Base-by-base conservation (phyloP, 2,113 vertebrate genomes). In the Indri indri region DNA sequence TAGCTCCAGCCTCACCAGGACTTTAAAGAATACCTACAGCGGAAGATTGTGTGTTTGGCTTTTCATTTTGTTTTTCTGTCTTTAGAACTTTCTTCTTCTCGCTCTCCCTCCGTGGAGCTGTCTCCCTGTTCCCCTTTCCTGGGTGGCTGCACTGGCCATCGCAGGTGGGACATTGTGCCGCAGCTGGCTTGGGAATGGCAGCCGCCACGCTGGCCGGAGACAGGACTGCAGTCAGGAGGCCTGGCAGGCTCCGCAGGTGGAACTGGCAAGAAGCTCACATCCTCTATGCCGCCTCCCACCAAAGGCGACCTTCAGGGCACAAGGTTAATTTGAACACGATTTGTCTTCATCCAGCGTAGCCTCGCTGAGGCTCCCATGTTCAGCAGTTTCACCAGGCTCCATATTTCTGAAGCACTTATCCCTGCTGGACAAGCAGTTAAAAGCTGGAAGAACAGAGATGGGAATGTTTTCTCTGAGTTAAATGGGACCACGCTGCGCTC, bases 301-400 rank as follows among this genome's bases (percentile, higher is more conserved):
- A 87, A 88, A 97, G 65, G 45, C 76, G 93, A 40, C 50, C 90
- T 97, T 83, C 42, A 54, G 96, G 94, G 61, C 79, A 93, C 37
- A 71, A 84, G 61, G 73, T 87, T 59, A 92, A 42, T 79, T 94
- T 81, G 81, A 95, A 93, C 79, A 59, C 37, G 68, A 0, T 73
- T 94, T 91, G 76, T 91, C 4, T 0, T 83, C 87, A 79, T 5
- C 59, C 4, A 0, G 68, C 47, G 4, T 6, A 34, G 45, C 20
- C 68, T 96, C 81, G 5, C 88, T 68, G 37, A 40, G 65, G 30
- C 30, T 57, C 63, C 61, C 2, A 1, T 3, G 30, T 37, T 76
- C 73, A 90, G 85, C 77, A 40, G 27, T 23, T 82, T 81, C 45
- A 1, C 45, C 5, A 32, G 42, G 20, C 20, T 95, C 22, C 9